Evolutionary conservation across 1,140 invertebrate genomes (phyloP).

Genomic region (Holcopasites calliopsidis): DNA sequence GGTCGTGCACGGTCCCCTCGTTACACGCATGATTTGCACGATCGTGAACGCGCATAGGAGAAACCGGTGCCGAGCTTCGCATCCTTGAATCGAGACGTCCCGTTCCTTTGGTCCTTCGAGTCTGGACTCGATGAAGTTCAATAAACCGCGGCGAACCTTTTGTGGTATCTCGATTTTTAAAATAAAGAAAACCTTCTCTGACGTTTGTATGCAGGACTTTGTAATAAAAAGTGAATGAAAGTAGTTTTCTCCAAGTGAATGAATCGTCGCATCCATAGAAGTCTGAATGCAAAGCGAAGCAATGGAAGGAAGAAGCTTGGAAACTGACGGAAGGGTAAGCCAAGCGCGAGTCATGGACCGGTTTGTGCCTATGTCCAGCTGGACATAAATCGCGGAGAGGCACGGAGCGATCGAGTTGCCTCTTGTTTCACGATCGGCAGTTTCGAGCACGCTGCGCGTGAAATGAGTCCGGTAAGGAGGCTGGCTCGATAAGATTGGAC

Average conservation of each 20-base stretch:
- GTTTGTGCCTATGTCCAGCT: not conserved
- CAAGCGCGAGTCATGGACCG: not conserved
- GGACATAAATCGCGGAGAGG: not conserved
- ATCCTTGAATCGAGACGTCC: not conserved
- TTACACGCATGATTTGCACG: conserved; percentile 37
- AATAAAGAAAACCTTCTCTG: too few species aligned
- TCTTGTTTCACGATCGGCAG: not conserved
- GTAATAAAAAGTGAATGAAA: too few species aligned
- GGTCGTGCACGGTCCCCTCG: not conserved
- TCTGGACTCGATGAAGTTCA: too few species aligned
- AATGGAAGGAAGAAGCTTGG: not conserved
- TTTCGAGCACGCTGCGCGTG: not conserved
- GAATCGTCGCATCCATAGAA: too few species aligned
- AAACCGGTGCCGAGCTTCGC: conserved; percentile 1
- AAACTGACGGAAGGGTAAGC: not conserved
- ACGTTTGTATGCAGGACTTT: not conserved
- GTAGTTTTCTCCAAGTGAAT: too few species aligned
- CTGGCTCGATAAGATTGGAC: not conserved
- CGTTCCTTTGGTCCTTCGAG: not conserved
- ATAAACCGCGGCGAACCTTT: too few species aligned
- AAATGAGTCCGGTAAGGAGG: not conserved
- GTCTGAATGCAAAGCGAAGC: not conserved
- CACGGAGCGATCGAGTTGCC: conserved; percentile 1
- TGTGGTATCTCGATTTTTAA: too few species aligned
- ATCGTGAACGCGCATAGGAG: conserved; percentile 3